Evolutionary conservation across 2,888 invertebrate species (phyloP).

Genomic region (Sphecodes monilicornis): DNA sequence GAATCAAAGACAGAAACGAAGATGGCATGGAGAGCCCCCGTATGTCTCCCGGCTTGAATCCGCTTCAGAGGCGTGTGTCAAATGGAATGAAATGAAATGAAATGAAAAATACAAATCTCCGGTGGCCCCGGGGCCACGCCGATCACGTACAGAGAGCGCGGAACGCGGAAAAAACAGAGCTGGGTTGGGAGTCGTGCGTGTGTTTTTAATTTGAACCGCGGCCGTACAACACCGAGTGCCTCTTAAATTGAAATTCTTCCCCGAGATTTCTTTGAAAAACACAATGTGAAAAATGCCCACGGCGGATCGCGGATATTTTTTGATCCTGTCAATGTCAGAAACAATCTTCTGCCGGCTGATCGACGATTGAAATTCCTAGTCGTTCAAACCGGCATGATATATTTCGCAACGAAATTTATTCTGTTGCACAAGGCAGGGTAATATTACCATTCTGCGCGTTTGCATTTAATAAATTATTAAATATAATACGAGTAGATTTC

Average conservation of each 20-base stretch:
- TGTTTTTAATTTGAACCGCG: slow-evolving; percentile 37
- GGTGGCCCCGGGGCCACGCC: slow-evolving; percentile 3
- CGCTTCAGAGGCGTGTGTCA: slow-evolving; percentile 23
- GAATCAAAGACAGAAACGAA: slow-evolving; percentile 38
- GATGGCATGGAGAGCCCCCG: slow-evolving; percentile 1
- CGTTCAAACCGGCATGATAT: not conserved
- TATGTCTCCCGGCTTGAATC: not conserved
- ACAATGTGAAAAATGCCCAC: not conserved
- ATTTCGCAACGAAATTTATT: not conserved
- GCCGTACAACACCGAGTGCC: not conserved
- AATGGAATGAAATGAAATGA: slow-evolving; percentile 23
- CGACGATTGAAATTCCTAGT: not conserved
- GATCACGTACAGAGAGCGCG: not conserved
- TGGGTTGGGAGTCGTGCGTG: not conserved
- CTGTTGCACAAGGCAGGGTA: too few relatives aligned
- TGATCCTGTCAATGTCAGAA: not conserved
- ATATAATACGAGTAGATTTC: too few relatives aligned
- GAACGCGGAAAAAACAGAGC: slow-evolving; percentile 1
- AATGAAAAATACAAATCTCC: slow-evolving; percentile 34
- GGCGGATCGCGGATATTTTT: not conserved
- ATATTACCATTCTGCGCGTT: too few relatives aligned
- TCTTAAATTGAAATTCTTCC: not conserved
- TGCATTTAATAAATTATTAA: too few relatives aligned
- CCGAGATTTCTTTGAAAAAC: not conserved
- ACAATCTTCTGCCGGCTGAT: not conserved